Conservation (phyloP, 2,113 vertebrate species). For the Camelus bactrianus region DNA sequence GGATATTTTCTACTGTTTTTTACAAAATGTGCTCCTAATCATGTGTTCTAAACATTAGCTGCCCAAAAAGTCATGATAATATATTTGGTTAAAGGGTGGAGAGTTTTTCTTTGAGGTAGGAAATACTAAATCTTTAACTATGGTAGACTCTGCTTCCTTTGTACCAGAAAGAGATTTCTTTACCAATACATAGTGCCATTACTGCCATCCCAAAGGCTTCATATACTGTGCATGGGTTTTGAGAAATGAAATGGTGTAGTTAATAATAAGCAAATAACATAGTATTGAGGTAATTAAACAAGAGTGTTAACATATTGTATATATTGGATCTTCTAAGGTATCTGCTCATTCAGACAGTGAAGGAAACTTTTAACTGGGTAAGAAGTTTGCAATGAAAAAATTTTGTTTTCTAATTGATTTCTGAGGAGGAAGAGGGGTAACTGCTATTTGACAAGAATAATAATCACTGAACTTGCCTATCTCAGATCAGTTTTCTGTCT, state of each 20-base stretch:
- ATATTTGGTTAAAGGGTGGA: neutral
- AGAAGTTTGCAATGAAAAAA: neutral
- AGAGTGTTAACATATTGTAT: neutral
- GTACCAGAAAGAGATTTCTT: neutral
- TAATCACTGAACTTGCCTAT: neutral
- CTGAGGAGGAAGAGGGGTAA: neutral
- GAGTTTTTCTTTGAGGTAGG: neutral
- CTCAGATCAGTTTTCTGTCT: neutral
- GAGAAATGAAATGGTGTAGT: neutral
- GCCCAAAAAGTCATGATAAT: neutral
- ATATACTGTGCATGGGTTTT: neutral
- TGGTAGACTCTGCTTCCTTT: neutral
- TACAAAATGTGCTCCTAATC: neutral
- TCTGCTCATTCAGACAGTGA: neutral
- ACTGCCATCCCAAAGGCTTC: neutral
- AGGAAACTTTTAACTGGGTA: conserved; percentile 18
- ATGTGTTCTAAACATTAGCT: neutral
- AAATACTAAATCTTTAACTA: neutral
- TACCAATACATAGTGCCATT: neutral
- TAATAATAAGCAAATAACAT: neutral
- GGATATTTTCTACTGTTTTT: neutral
- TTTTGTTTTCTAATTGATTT: neutral
- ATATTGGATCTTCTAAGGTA: conserved; percentile 23
- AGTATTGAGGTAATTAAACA: neutral
- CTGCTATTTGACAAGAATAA: neutral